Evolutionary conservation across 2,888 invertebrate genomes (phyloP).

Genomic region (Philaethria dido): DNA sequence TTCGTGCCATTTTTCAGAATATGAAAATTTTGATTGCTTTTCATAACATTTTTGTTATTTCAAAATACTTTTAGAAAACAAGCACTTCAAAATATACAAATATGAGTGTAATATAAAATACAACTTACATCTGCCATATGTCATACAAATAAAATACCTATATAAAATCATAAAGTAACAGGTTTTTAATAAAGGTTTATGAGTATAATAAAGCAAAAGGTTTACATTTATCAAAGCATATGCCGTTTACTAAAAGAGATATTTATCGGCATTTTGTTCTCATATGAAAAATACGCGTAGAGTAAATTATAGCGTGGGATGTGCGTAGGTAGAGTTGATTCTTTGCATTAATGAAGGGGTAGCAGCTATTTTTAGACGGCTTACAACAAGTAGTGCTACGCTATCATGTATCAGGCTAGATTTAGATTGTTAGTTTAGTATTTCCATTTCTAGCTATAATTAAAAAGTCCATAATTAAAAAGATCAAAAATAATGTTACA

Average conservation of each 20-base stretch:
- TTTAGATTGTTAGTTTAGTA: neutral
- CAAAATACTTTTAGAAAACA: neutral
- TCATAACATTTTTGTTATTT: neutral
- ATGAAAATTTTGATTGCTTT: slow-evolving; percentile 20
- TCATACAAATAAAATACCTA: neutral
- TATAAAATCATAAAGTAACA: neutral
- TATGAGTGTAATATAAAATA: neutral
- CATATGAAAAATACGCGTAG: slow-evolving; percentile 38
- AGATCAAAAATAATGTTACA: too few species aligned
- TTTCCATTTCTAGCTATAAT: too few species aligned
- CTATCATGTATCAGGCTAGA: slow-evolving; percentile 9
- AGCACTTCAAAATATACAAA: neutral
- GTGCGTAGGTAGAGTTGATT: slow-evolving; percentile 35
- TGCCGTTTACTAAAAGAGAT: slow-evolving; percentile 13
- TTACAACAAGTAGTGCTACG: slow-evolving; percentile 13
- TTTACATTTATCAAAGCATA: slow-evolving; percentile 1
- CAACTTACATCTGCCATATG: neutral
- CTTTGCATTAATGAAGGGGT: slow-evolving; percentile 34
- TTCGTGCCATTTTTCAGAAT: slow-evolving; percentile 13
- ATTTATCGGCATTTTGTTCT: slow-evolving; percentile 34
- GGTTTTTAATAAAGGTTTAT: slow-evolving; percentile 6
- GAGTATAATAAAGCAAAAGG: slow-evolving; percentile 3
- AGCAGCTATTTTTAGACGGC: slow-evolving; percentile 36
- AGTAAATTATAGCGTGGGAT: slow-evolving; percentile 40
- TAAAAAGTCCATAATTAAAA: too few species aligned